These are phyloP conservation scores for Corythornis madagascariensis DNA, from an alignment of 2,113 vertebrate genomes.

Conservation along the genomic window DNA sequence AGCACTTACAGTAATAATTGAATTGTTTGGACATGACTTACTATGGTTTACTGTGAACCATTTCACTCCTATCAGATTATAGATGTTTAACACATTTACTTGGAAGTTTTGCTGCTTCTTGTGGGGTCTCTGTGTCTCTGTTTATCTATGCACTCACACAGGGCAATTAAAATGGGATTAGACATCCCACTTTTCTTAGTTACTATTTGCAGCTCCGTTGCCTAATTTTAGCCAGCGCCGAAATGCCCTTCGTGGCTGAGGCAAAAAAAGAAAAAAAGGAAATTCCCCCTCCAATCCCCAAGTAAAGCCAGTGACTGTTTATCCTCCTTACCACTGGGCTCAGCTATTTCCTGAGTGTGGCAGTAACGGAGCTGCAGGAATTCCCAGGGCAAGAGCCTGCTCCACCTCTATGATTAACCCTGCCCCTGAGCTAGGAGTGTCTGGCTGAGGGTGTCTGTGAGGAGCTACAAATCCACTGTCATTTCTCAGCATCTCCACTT, in stretches of 20 bases:
- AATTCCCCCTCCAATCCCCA: conserved; percentile 47
- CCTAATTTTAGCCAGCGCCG: background rate
- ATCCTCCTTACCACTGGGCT: background rate
- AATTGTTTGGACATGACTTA: background rate
- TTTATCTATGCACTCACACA: background rate
- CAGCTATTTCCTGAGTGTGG: background rate
- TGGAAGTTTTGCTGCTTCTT: background rate
- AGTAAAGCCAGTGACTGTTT: background rate
- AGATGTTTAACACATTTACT: background rate
- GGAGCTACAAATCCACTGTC: background rate
- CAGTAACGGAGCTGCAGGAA: background rate
- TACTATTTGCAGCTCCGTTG: background rate
- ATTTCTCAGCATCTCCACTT: background rate
- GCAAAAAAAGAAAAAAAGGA: background rate
- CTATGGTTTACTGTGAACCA: background rate
- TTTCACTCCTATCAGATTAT: background rate
- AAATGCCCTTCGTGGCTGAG: background rate
- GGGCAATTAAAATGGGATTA: background rate
- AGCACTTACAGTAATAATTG: background rate
- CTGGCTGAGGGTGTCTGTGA: background rate
- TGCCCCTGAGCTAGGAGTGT: background rate
- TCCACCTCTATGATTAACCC: background rate
- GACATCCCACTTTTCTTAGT: background rate
- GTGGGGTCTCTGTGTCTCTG: background rate
- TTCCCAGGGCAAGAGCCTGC: background rate